Evolutionary conservation across 2,888 invertebrate genomes (phyloP).

Genomic region (Baccha elongata): DNA sequence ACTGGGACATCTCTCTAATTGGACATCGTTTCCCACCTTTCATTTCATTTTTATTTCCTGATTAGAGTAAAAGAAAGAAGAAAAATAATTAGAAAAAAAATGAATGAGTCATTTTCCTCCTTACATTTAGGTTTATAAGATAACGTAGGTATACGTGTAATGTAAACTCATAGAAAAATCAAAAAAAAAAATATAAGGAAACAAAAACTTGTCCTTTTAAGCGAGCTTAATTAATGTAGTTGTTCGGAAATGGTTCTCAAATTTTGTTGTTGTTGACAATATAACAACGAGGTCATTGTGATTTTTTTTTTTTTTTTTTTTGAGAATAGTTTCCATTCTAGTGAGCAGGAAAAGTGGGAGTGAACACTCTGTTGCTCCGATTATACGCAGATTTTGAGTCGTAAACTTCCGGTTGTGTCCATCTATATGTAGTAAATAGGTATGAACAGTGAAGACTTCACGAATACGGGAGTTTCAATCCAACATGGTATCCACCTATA

Average conservation of each 20-base stretch:
- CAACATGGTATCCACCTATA: background rate
- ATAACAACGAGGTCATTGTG: slow-evolving; percentile 18
- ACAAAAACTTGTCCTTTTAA: slow-evolving; percentile 5
- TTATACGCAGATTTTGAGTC: slow-evolving; percentile 43
- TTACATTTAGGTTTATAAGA: background rate
- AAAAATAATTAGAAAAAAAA: slow-evolving; percentile 61
- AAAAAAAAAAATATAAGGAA: background rate
- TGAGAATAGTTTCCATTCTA: slow-evolving; percentile 36
- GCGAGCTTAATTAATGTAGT: slow-evolving; percentile 52
- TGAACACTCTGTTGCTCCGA: slow-evolving; percentile 35
- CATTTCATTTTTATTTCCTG: slow-evolving; percentile 35
- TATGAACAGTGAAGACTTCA: background rate
- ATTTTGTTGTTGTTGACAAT: background rate
- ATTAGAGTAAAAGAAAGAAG: slow-evolving; percentile 45
- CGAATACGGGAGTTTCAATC: background rate
- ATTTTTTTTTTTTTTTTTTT: slow-evolving; percentile 1
- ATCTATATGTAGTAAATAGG: slow-evolving; percentile 8
- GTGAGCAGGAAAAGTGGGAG: slow-evolving; percentile 9
- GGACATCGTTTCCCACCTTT: slow-evolving; percentile 63
- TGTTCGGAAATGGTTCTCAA: slow-evolving; percentile 21
- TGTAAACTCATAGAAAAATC: background rate
- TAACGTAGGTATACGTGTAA: slow-evolving; percentile 11
- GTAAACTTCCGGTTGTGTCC: slow-evolving; percentile 48
- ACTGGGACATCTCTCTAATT: slow-evolving; percentile 65
- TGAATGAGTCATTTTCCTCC: slow-evolving; percentile 51